Evolutionary conservation across 2,888 invertebrate genomes (phyloP).

Genomic region (Eristalis tenax): DNA sequence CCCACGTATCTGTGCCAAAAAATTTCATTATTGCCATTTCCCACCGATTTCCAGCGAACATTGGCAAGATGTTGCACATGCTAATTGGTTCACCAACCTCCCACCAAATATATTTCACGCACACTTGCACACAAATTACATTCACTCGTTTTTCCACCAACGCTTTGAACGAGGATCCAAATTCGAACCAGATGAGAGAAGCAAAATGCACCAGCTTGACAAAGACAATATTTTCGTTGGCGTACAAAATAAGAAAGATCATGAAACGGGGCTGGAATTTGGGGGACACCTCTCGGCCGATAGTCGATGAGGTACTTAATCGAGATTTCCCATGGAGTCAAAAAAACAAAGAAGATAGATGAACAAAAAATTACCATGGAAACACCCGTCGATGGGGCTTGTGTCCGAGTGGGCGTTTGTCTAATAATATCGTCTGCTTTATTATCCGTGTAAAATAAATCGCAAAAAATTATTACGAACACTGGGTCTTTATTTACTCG

Average conservation of each 20-base stretch:
- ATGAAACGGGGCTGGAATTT: not conserved
- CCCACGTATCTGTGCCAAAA: no score
- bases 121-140: not conserved
- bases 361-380: slow-evolving; percentile 60
- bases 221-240: slow-evolving; percentile 38
- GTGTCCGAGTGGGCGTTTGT: slow-evolving; percentile 21
- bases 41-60: not conserved
- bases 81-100: slow-evolving; percentile 11
- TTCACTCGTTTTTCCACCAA: no score
- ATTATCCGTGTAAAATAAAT: slow-evolving; percentile 53
- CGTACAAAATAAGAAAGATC: not conserved
- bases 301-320: slow-evolving; percentile 19
- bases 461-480: slow-evolving; percentile 42
- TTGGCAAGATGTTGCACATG: no score
- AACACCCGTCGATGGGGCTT: not conserved
- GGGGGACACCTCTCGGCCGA: slow-evolving; percentile 23
- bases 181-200: slow-evolving; percentile 19
- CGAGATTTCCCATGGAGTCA: slow-evolving; percentile 51
- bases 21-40: not conserved
- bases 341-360: slow-evolving; percentile 20
- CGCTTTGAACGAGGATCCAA: not conserved
- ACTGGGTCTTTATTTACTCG: not conserved
- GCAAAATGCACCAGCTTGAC: slow-evolving; percentile 47
- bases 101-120: not conserved
- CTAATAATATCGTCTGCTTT: slow-evolving; percentile 55